These are phyloP conservation scores for Aptenodytes forsteri DNA, from an alignment of 2,113 vertebrate genomes.

Conservation along the genomic window DNA sequence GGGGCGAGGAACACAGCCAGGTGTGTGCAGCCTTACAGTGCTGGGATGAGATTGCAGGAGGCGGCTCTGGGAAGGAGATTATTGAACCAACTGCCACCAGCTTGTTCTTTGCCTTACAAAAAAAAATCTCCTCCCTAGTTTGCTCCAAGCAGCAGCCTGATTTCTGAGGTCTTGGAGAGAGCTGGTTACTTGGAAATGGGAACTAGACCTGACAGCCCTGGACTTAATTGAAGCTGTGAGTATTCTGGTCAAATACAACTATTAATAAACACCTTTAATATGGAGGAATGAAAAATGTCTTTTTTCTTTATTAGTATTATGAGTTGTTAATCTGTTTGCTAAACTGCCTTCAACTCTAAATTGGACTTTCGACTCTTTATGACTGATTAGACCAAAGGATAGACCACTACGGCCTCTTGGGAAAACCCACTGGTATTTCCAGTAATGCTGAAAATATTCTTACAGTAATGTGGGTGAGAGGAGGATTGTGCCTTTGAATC, in stretches of 20 bases:
- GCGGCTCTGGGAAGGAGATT: background rate
- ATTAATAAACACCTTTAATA: background rate
- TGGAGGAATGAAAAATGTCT: background rate
- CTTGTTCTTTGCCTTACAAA: background rate
- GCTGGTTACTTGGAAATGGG: background rate
- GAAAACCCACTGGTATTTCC: background rate
- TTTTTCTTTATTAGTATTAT: no score
- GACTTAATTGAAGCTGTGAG: background rate
- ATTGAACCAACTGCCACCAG: background rate
- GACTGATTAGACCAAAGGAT: background rate
- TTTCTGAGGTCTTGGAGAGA: background rate
- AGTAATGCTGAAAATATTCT: background rate
- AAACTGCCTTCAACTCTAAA: background rate
- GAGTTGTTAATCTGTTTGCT: background rate
- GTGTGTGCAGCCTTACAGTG: background rate
- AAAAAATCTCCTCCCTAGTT: background rate
- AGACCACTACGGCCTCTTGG: background rate
- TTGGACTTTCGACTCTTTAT: no score
- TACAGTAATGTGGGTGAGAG: background rate
- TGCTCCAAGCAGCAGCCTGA: background rate
- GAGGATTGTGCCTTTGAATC: background rate
- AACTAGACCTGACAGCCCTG: background rate
- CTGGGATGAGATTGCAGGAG: background rate
- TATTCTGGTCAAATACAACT: background rate
- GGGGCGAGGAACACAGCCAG: background rate